A percentile compares a stretch with the other conserved stretches of the same genome.
Evolutionary conservation across 2,797 vertebrate genomes (phyloP).

Genomic region (Zenarchopterus dispar): DNA sequence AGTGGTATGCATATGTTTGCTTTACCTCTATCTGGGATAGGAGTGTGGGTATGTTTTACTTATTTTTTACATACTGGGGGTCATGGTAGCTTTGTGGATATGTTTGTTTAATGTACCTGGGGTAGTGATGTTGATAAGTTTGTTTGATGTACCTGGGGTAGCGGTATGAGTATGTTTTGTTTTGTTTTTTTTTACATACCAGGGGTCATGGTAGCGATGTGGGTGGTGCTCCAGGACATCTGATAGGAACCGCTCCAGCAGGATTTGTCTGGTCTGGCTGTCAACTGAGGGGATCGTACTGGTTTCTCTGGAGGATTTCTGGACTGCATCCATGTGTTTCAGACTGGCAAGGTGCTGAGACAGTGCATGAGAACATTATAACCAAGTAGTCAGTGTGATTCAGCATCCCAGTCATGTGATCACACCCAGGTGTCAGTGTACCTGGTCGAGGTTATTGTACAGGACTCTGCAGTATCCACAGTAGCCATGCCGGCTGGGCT

Average conservation of each 20-base stretch:
- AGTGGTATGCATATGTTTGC: too few species aligned
- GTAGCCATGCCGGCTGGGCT: slow-evolving; percentile 87
- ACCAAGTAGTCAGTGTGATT: neutral
- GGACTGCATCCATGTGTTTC: slow-evolving; percentile 87
- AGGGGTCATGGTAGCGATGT: slow-evolving; percentile 72
- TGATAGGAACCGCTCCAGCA: slow-evolving; percentile 93
- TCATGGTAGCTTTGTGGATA: too few species aligned
- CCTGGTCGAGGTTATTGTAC: slow-evolving; percentile 91
- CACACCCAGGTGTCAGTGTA: slow-evolving; percentile 44
- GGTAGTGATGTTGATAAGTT: too few species aligned
- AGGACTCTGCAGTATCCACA: slow-evolving; percentile 91
- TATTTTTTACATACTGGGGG: too few species aligned
- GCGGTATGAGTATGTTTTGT: neutral
- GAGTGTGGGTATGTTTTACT: too few species aligned
- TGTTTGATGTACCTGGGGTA: too few species aligned
- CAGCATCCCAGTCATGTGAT: slow-evolving; percentile 6
- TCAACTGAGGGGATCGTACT: slow-evolving; percentile 52
- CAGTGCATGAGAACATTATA: slow-evolving; percentile 7
- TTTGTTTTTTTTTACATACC: slow-evolving; percentile 82
- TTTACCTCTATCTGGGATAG: too few species aligned
- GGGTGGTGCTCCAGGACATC: slow-evolving; percentile 93
- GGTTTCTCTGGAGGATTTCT: slow-evolving; percentile 53
- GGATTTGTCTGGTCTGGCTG: slow-evolving; percentile 50
- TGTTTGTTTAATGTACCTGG: neutral
- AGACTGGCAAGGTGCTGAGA: slow-evolving; percentile 89